A percentile compares a stretch with the other conserved stretches of the same genome.
Evolutionary conservation across 92 coral and sea anemone species (phyloP).

Genomic region (Anthopleura xanthogrammica): DNA sequence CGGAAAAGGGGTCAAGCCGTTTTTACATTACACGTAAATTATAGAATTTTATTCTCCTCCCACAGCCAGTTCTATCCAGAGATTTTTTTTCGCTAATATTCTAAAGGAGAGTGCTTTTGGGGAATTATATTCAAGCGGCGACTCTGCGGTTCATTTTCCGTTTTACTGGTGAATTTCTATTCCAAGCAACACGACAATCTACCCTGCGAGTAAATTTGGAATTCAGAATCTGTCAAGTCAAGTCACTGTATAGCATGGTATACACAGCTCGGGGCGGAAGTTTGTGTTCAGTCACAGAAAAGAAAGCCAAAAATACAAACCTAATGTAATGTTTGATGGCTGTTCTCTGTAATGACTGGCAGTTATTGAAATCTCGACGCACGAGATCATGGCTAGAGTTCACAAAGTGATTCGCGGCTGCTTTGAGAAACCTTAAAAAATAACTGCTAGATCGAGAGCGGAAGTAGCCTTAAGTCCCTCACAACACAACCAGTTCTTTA

Average conservation of each 20-base stretch:
- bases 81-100: background rate
- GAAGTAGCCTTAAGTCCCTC: conserved; percentile 16
- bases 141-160: background rate
- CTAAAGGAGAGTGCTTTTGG: background rate
- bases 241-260: conserved; percentile 16
- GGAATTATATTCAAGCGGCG: conserved; percentile 1
- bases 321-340: conserved; percentile 16
- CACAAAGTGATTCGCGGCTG: background rate
- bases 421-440: background rate
- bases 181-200: background rate
- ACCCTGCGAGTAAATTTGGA: conserved; percentile 12
- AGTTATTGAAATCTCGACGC: conserved; percentile 20
- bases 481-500: conserved; percentile 4
- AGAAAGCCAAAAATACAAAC: conserved; percentile 10
- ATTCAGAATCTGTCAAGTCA: conserved; percentile 24
- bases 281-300: conserved; percentile 10
- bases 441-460: conserved; percentile 13
- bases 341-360: conserved; percentile 31
- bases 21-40: background rate
- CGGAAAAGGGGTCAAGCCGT: conserved; percentile 6
- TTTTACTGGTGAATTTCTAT: background rate
- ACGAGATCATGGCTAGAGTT: background rate
- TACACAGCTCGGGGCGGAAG: conserved; percentile 27
- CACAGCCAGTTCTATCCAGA: background rate
- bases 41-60: background rate